phyloP scores from a whole-genome alignment of 1,140 invertebrate species.

The Oreohelix idahoensis region DNA sequence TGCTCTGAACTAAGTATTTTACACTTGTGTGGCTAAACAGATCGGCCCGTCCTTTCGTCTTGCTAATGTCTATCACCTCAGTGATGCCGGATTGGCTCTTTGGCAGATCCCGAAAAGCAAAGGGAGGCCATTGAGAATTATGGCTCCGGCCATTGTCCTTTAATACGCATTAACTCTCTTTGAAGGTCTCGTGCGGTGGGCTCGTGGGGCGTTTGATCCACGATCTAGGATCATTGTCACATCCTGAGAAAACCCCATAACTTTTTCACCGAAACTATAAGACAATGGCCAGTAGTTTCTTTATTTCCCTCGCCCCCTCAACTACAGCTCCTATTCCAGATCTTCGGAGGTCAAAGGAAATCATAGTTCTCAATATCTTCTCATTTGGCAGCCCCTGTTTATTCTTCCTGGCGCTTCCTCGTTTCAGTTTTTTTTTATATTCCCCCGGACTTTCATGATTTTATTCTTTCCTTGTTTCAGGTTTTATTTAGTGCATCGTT shows the following conservation, averaged over 20 bases:
- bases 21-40: too few relatives aligned
- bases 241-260: constrained; percentile 11
- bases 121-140: constrained; percentile 5
- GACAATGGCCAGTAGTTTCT: constrained; percentile 14
- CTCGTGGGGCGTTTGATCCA: constrained; percentile 6
- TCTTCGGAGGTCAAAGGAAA: neutral
- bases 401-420: neutral
- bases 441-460: neutral
- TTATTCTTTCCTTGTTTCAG: neutral
- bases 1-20: too few relatives aligned
- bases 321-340: neutral
- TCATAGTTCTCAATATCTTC: neutral
- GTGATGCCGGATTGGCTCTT: too few relatives aligned
- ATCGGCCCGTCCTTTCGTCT: too few relatives aligned
- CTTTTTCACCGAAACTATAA: neutral
- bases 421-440: neutral
- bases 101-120: neutral
- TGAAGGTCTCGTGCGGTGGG: constrained; percentile 3
- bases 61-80: too few relatives aligned
- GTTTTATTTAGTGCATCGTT: neutral
- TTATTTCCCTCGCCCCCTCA: constrained; percentile 1
- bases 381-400: neutral
- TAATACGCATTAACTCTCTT: constrained; percentile 31
- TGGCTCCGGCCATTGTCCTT: constrained; percentile 14
- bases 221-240: constrained; percentile 15